Evolutionary conservation across 1,140 invertebrate species (phyloP), one percentile per base, ranked within the genome.

Genomic region (Drosophila pseudoananassae): DNA sequence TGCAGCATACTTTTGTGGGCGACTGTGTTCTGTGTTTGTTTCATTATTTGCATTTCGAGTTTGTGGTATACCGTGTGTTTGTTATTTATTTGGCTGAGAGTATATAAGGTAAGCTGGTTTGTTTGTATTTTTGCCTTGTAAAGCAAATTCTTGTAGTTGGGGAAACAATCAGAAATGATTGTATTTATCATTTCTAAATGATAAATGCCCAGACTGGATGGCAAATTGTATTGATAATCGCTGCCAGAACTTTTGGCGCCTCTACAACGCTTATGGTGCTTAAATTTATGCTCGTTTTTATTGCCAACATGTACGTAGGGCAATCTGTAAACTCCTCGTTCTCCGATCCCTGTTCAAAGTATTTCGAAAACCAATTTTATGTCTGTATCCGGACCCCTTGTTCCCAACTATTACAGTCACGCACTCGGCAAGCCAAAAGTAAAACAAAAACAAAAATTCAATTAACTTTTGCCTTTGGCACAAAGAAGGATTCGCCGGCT

Each of bases 401-500:
- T 12, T 17, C 8, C 33, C 12, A 36, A 72, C 70, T 50, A 63
- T 63, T 43, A 27, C 25, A 64, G 51, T 66, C 82, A 71, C 57
- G 69, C 82, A 82, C 74, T 57, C 61, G 51, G 73, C 46, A 65
- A 75, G 60, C 64, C 27, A 38, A 87, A 85, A 82, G 53, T 57
- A 87, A 82, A 87, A 82, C 74, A 82, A 43, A 77, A 81, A 78
- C 74, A 82, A 76, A 77, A 82, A 78, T 85, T 85, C 73, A 85
- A 85, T 85, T 85, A 85, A 82, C 82, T 82, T 87, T 58, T 38
- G 50, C 51, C 50, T 49, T 55, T 58, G 50, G 53, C 47, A 45
- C 40, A 14, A 33, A 64, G 40, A 14, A 31, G 64, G 31, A 45
- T 7, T 20, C 15, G 14, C 14, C 23, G 25, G 47, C 51, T 56